These are phyloP conservation scores for Itoplectis maculator DNA, from an alignment of 2,888 invertebrate species.

Conservation along the genomic window DNA sequence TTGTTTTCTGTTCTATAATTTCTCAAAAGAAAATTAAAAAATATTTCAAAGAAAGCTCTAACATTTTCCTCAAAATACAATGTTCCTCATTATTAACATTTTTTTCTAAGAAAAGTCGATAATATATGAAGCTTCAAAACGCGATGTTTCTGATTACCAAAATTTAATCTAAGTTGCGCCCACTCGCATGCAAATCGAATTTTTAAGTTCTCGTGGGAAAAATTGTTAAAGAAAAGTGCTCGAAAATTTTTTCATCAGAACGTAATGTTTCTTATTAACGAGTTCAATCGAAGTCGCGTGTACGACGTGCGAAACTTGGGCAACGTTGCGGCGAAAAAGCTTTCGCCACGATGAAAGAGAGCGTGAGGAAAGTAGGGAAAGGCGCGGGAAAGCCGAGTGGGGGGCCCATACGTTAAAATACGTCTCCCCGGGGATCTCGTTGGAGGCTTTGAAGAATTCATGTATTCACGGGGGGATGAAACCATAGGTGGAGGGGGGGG, in stretches of 20 bases:
- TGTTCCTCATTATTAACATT: too few relatives aligned
- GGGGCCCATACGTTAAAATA: constrained; percentile 9
- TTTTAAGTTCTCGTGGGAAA: too few relatives aligned
- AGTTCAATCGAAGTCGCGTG: neutral
- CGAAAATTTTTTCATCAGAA: neutral
- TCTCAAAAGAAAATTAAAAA: too few relatives aligned
- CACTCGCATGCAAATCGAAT: too few relatives aligned
- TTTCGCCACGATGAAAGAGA: neutral
- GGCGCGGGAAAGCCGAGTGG: neutral
- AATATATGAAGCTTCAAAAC: too few relatives aligned
- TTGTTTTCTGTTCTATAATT: too few relatives aligned
- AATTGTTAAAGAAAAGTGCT: neutral
- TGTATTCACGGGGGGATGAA: constrained; percentile 51
- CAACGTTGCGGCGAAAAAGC: neutral
- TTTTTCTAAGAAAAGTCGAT: too few relatives aligned
- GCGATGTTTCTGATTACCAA: too few relatives aligned
- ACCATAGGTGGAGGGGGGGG: constrained; percentile 15
- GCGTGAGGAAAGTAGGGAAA: neutral
- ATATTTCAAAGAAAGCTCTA: too few relatives aligned
- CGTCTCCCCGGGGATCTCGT: constrained; percentile 16
- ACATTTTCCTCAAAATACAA: too few relatives aligned
- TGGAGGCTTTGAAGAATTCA: constrained; percentile 59
- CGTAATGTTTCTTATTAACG: neutral
- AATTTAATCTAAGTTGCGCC: too few relatives aligned
- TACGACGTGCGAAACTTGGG: neutral